Evolutionary conservation across 1,140 invertebrate genomes (phyloP).

Genomic region (Hycleus phaleratus): DNA sequence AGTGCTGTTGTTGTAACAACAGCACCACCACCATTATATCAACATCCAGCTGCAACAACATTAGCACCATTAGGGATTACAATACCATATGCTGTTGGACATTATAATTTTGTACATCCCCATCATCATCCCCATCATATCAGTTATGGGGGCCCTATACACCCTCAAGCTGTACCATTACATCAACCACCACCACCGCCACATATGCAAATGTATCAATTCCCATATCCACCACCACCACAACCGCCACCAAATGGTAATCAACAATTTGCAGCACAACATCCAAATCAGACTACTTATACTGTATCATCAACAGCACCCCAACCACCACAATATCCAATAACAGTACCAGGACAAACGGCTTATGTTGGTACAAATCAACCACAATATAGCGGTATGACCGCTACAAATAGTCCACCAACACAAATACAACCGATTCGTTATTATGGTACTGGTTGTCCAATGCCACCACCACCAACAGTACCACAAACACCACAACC

Average conservation of each 20-base stretch:
- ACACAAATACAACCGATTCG: constrained; percentile 26
- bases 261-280: constrained; percentile 21
- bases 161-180: constrained; percentile 51
- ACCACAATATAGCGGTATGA: constrained; percentile 22
- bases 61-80: constrained; percentile 46
- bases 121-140: constrained; percentile 43
- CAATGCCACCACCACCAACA: constrained; percentile 19
- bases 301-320: background rate
- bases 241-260: constrained; percentile 17
- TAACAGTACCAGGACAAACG: background rate
- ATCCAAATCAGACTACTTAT: constrained; percentile 5
- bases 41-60: constrained; percentile 45
- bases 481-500: constrained; percentile 14
- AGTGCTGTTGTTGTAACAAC: constrained; percentile 52
- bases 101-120: constrained; percentile 48
- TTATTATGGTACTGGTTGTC: constrained; percentile 5
- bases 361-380: background rate
- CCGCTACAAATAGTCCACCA: constrained; percentile 36
- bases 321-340: background rate
- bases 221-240: constrained; percentile 40
- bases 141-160: constrained; percentile 46
- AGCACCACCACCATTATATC: constrained; percentile 45
- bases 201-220: constrained; percentile 48
- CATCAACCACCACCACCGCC: constrained; percentile 49
- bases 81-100: constrained; percentile 51